Evolutionary conservation across 2,888 invertebrate genomes (phyloP).

Genomic region (Torymus auratus): DNA sequence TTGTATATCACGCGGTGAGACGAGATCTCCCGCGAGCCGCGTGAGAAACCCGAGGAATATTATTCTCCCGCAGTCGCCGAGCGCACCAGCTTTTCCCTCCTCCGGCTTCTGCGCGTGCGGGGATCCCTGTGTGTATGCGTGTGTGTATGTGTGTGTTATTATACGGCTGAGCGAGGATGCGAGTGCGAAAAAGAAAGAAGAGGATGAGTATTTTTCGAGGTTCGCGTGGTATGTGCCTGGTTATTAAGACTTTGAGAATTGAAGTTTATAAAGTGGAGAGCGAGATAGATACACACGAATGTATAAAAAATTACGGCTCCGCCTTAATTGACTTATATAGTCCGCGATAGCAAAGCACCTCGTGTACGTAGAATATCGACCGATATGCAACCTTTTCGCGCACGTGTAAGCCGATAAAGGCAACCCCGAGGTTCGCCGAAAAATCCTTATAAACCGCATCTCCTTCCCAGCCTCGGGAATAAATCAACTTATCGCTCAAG

Average conservation of each 20-base stretch:
- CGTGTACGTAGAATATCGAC: neutral
- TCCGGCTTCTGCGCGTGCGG: neutral
- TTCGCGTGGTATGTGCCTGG: no score
- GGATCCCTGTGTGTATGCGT: no score
- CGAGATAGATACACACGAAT: no score
- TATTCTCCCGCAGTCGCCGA: neutral
- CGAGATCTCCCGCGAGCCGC: slow-evolving; percentile 16
- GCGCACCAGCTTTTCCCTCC: neutral
- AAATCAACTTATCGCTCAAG: slow-evolving; percentile 56
- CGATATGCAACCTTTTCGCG: no score
- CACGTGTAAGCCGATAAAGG: slow-evolving; percentile 32
- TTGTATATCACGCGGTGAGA: slow-evolving; percentile 36
- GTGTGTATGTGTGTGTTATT: no score
- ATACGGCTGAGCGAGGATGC: no score
- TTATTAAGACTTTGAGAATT: no score
- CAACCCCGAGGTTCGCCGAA: neutral
- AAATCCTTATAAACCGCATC: slow-evolving; percentile 35
- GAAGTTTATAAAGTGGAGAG: no score
- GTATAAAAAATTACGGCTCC: neutral
- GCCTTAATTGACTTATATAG: slow-evolving; percentile 53
- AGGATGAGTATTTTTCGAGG: no score
- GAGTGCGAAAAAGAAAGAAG: no score
- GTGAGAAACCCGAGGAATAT: slow-evolving; percentile 24
- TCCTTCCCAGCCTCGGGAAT: slow-evolving; percentile 43
- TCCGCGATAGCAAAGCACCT: slow-evolving; percentile 23